Evolutionary conservation across 2,113 vertebrate genomes (phyloP).

Genomic region (Spermophilus dauricus): DNA sequence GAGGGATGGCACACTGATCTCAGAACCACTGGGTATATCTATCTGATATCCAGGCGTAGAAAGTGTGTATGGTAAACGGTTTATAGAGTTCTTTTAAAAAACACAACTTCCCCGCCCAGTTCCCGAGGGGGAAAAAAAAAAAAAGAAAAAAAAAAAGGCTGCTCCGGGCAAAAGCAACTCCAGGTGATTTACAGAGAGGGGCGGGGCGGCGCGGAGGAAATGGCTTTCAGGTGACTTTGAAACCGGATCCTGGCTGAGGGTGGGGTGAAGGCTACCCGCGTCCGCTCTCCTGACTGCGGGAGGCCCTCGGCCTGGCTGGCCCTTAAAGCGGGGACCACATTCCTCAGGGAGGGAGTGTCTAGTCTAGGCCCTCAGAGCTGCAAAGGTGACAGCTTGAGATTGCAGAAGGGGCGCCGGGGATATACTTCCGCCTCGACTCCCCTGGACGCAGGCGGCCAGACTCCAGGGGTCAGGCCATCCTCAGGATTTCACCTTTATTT

Average conservation of each 20-base stretch:
- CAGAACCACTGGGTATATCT: not conserved
- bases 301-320: not conserved
- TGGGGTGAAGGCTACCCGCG: not conserved
- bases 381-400: not conserved
- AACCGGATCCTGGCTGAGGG: slow-evolving; percentile 65
- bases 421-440: not conserved
- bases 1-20: not conserved
- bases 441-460: not conserved
- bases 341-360: slow-evolving; percentile 32
- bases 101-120: not conserved
- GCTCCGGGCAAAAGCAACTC: not conserved
- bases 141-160: not conserved
- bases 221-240: slow-evolving; percentile 84
- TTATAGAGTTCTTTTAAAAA: not conserved
- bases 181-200: slow-evolving; percentile 48
- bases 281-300: not conserved
- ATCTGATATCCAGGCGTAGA: not conserved
- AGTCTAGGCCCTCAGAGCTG: not conserved
- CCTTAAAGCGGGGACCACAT: not conserved
- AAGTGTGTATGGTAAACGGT: not conserved
- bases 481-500: not conserved
- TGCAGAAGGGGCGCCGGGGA: not conserved
- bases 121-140: no score
- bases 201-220: slow-evolving; percentile 65
- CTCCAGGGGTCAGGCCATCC: not conserved